A percentile compares a stretch with the other conserved stretches of the same genome.
Conservation (phyloP, 1,140 invertebrate species). For the Lordiphosa collinella region DNA sequence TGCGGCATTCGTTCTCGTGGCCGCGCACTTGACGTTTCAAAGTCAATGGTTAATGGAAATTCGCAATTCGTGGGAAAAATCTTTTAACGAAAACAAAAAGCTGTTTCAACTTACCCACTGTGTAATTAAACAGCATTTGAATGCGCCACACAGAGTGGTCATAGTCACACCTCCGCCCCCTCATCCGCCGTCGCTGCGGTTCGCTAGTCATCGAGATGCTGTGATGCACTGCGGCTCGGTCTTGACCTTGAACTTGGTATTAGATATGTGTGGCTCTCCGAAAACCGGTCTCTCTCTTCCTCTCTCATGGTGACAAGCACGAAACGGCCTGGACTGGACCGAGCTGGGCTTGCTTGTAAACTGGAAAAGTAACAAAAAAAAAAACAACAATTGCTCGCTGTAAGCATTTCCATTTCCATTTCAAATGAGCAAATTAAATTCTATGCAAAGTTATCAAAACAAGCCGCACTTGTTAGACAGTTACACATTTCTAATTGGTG, state of each 20-base stretch:
- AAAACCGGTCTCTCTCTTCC: conserved; percentile 51
- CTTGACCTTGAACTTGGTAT: conserved; percentile 73
- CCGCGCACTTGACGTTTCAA: conserved; percentile 67
- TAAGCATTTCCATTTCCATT: conserved; percentile 51
- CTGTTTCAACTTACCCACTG: conserved; percentile 49
- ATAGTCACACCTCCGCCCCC: background rate
- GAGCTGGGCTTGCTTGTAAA: conserved; percentile 17
- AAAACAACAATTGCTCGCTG: conserved; percentile 10
- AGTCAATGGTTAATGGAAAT: conserved; percentile 67
- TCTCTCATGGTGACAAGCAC: conserved; percentile 54
- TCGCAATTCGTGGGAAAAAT: conserved; percentile 66
- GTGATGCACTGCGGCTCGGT: conserved; percentile 46
- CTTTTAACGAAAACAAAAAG: conserved; percentile 40
- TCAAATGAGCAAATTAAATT: conserved; percentile 45
- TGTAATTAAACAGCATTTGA: conserved; percentile 53
- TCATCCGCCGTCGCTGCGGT: background rate
- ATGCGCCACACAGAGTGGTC: no score
- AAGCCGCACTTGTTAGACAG: conserved; percentile 19
- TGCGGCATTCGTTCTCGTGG: conserved; percentile 37
- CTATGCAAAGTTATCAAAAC: conserved; percentile 26
- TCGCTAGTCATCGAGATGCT: conserved; percentile 3
- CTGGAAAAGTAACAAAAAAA: conserved; percentile 28
- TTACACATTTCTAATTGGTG: conserved; percentile 28
- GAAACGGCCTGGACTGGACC: conserved; percentile 14
- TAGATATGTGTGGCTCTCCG: conserved; percentile 58